These are phyloP conservation scores for Sclerurus mexicanus DNA, from an alignment of 2,113 vertebrate species.

Conservation along the genomic window DNA sequence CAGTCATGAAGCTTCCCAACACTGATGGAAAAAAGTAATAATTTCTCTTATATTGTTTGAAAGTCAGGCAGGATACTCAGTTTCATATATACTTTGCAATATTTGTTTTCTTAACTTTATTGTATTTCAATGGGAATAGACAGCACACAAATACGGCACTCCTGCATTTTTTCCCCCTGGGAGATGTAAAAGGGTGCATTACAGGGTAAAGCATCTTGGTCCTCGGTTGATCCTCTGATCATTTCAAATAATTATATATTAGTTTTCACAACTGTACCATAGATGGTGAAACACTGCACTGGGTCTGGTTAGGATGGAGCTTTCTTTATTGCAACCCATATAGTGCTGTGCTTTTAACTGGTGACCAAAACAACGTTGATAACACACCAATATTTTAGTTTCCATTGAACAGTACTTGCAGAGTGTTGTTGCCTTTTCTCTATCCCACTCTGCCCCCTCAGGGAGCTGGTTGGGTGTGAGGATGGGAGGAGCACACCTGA, in stretches of 20 bases:
- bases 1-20: not conserved
- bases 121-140: not conserved
- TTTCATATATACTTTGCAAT: not conserved
- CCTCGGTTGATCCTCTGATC: not conserved
- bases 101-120: not conserved
- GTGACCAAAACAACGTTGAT: not conserved
- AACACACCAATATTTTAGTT: not conserved
- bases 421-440: not conserved
- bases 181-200: not conserved
- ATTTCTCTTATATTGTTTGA: not conserved
- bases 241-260: not conserved
- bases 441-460: not conserved
- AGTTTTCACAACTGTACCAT: not conserved
- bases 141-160: not conserved
- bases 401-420: not conserved
- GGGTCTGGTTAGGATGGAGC: not conserved
- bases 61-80: not conserved
- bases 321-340: not conserved
- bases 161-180: not conserved
- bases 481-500: not conserved
- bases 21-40: not conserved
- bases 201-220: not conserved
- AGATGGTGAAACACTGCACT: not conserved
- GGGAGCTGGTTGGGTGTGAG: not conserved
- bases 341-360: accelerated